Evolutionary conservation across 2,888 invertebrate genomes (phyloP).

Genomic region (Strigamia crassipes): DNA sequence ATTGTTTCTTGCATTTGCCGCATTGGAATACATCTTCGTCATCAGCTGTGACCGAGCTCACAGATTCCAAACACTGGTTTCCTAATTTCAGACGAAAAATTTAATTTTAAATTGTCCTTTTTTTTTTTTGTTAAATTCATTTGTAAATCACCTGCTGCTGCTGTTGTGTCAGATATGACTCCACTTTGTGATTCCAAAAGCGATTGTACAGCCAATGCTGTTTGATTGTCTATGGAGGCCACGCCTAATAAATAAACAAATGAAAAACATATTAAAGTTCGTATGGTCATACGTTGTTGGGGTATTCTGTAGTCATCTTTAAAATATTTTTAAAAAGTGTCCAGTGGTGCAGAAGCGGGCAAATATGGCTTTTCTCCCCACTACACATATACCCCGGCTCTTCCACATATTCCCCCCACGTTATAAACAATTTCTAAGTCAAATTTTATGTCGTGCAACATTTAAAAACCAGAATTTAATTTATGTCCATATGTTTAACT

Average conservation of each 20-base stretch:
- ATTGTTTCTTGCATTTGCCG: constrained; percentile 71
- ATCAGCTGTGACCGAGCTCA: constrained; percentile 57
- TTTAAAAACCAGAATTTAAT: not conserved
- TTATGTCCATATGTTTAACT: not conserved
- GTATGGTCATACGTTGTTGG: not conserved
- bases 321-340: constrained; percentile 24
- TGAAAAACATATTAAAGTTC: not conserved
- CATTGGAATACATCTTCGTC: constrained; percentile 73
- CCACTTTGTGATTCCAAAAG: constrained; percentile 56
- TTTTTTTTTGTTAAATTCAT: not conserved
- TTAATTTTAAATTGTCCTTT: too few relatives aligned
- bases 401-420: constrained; percentile 44
- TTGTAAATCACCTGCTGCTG: not conserved
- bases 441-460: not conserved
- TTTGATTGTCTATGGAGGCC: constrained; percentile 56
- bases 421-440: not conserved
- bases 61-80: constrained; percentile 11
- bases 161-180: constrained; percentile 52
- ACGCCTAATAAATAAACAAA: constrained; percentile 47
- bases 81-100: constrained; percentile 11
- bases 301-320: not conserved
- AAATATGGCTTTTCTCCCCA: constrained; percentile 45
- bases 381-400: constrained; percentile 43
- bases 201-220: constrained; percentile 58
- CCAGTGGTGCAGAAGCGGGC: constrained; percentile 24